Conservation (phyloP, 2,113 vertebrate species). For the Gobio gobio region DNA sequence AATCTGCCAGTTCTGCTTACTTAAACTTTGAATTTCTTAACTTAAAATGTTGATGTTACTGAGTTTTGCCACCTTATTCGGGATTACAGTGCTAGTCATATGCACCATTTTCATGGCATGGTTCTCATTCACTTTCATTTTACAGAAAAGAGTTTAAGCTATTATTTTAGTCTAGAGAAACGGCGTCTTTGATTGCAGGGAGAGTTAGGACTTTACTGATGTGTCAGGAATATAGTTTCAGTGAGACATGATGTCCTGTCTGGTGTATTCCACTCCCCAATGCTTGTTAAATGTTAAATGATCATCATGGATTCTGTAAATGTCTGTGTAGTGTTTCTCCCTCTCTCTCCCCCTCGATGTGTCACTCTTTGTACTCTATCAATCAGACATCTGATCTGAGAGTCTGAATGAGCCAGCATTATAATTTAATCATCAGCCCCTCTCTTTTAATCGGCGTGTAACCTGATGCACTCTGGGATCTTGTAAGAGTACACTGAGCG, state of each 20-base stretch:
- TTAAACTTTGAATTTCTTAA: too few relatives aligned
- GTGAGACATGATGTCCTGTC: slow-evolving; percentile 28
- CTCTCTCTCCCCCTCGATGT: background rate
- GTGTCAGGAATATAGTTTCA: background rate
- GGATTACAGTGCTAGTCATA: background rate
- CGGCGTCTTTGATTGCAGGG: background rate
- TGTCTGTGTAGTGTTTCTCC: slow-evolving; percentile 7
- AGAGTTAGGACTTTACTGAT: background rate
- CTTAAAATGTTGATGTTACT: too few relatives aligned
- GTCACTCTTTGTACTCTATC: slow-evolving; percentile 64
- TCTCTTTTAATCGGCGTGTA: slow-evolving; percentile 81
- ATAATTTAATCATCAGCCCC: slow-evolving; percentile 96
- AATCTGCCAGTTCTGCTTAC: too few relatives aligned
- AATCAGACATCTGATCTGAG: slow-evolving; percentile 83
- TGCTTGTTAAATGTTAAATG: slow-evolving; percentile 24
- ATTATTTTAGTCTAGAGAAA: background rate
- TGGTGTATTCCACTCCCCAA: slow-evolving; percentile 1
- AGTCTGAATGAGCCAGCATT: slow-evolving; percentile 86
- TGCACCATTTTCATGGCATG: background rate
- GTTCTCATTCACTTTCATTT: background rate
- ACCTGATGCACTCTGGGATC: slow-evolving; percentile 79
- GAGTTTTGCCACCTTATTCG: too few relatives aligned
- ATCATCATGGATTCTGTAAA: slow-evolving; percentile 19
- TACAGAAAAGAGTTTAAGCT: background rate
- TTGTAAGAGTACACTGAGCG: slow-evolving; percentile 61